phyloP scores from a whole-genome alignment of 2,113 vertebrate genomes.

The Dolichallabes microphthalmus region DNA sequence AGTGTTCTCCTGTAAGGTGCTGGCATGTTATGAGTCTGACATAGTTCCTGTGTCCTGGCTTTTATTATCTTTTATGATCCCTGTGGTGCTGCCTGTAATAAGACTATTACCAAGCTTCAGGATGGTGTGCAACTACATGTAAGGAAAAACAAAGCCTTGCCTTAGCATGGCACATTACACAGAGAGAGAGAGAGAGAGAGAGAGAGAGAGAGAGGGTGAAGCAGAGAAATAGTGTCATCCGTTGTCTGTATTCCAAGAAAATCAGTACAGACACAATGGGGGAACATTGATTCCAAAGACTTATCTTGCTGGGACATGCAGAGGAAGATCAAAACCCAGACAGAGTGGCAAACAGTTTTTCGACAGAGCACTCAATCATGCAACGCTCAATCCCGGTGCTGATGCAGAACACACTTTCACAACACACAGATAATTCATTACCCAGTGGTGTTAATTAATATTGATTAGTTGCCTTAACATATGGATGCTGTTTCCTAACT shows the following conservation, averaged over 20 bases:
- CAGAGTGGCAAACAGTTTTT: constrained; percentile 27
- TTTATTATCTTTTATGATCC: constrained; percentile 57
- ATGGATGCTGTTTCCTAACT: not conserved
- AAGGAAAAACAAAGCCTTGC: constrained; percentile 14
- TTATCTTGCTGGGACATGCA: constrained; percentile 40
- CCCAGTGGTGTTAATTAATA: not conserved
- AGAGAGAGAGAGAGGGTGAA: not conserved
- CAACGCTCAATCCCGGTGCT: not conserved
- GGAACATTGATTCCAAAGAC: constrained; percentile 35
- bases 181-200: constrained; percentile 14
- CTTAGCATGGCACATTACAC: constrained; percentile 10
- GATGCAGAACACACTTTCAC: constrained; percentile 26
- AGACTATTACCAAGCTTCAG: constrained; percentile 37
- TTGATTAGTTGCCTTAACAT: constrained; percentile 10
- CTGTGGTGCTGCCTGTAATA: constrained; percentile 57
- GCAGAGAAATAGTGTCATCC: constrained; percentile 9
- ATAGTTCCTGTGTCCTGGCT: constrained; percentile 58
- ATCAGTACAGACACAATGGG: not conserved
- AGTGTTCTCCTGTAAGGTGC: constrained; percentile 46
- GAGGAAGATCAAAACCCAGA: constrained; percentile 33
- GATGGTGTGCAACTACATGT: constrained; percentile 31
- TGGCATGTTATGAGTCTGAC: constrained; percentile 57
- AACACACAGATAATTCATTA: constrained; percentile 4
- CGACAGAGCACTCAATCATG: not conserved
- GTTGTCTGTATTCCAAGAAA: constrained; percentile 18